A percentile compares a stretch with the other conserved stretches of the same genome.
phyloP scores from a whole-genome alignment of 2,113 vertebrate species.

The Rhabdomys dilectus region DNA sequence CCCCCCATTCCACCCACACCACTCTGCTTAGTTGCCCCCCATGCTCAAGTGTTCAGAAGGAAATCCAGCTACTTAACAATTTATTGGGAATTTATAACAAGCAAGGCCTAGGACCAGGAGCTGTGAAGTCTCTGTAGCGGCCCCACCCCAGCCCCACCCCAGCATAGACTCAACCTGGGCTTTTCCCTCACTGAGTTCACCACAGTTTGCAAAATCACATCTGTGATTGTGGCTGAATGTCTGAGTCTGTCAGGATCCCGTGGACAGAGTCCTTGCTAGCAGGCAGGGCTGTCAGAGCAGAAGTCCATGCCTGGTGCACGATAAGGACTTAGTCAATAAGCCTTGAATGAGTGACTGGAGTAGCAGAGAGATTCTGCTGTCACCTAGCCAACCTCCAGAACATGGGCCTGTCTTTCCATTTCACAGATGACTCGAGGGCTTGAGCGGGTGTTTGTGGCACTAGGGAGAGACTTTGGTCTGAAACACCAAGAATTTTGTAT shows the following conservation, averaged over 20 bases:
- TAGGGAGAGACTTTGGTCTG: background rate
- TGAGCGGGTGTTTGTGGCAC: background rate
- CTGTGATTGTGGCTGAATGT: too few species aligned
- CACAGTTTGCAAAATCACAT: background rate
- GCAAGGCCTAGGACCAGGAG: background rate
- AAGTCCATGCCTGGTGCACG: background rate
- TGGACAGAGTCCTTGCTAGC: background rate
- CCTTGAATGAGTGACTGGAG: background rate
- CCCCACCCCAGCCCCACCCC: rapidly evolving
- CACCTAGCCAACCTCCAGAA: background rate
- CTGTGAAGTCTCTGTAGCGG: background rate
- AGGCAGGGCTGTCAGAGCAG: background rate
- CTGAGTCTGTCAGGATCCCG: background rate
- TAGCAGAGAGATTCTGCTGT: background rate
- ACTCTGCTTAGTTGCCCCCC: background rate
- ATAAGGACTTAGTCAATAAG: too few species aligned
- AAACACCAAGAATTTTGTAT: constrained; percentile 15
- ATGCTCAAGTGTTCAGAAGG: background rate
- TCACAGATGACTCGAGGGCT: background rate
- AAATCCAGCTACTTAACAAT: background rate
- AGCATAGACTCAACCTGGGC: background rate
- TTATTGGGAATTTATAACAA: background rate
- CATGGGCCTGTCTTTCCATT: background rate
- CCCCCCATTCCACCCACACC: background rate
- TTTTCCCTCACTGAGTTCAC: background rate